Base-by-base conservation (phyloP, 2,113 vertebrate genomes). In the Corythornis vintsioides region DNA sequence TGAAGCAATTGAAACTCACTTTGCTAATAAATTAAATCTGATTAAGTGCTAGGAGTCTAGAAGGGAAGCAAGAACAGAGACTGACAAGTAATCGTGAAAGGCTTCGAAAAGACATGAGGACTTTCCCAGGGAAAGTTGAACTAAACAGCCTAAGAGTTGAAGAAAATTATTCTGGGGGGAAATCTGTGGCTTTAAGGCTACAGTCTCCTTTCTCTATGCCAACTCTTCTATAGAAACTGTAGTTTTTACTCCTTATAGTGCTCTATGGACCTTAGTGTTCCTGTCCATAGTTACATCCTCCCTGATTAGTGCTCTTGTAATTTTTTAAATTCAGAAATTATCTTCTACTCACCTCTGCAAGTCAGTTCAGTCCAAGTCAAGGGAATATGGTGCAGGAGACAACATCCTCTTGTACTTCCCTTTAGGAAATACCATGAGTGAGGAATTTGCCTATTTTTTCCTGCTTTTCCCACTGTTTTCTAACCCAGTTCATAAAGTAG, bases 1-100 rank as follows among this genome's bases (percentile, higher is more conserved):
- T 60, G 77, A 71, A 81, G 56, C 33, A 94, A 52, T 33, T 81
- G 38, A 81, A 92, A 86, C 20, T 86, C 77, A 87, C 63, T 87
- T 65, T 61, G 42, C 75, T 89, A 82, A 87, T 87, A 75, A 82
- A 87, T 85, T 72, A 67, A 67, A 73, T 69, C 59, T 47, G 67
- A 83, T 70, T 69, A 61, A 78, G 7, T 75, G 26, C 69, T 76
- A 57, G 40, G 71, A 79, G 50, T 38, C 64, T 70, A 31, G 59
- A 83, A 82, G 31, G 26, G 42, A 78, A 35, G 31, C 29, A 75
- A 81, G 52, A 77, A 7, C 31, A 64, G 15, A 83, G 65, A 94
- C 71, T 64, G 8, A 55, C 17, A 83, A 70, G 3, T 80, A 77
- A 35, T 48, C 18, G 24, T 83, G 65, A 86, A 77, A 74, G 28